Conservation (phyloP, 2,113 vertebrate species). For the Hydrochoerus hydrochaeris region DNA sequence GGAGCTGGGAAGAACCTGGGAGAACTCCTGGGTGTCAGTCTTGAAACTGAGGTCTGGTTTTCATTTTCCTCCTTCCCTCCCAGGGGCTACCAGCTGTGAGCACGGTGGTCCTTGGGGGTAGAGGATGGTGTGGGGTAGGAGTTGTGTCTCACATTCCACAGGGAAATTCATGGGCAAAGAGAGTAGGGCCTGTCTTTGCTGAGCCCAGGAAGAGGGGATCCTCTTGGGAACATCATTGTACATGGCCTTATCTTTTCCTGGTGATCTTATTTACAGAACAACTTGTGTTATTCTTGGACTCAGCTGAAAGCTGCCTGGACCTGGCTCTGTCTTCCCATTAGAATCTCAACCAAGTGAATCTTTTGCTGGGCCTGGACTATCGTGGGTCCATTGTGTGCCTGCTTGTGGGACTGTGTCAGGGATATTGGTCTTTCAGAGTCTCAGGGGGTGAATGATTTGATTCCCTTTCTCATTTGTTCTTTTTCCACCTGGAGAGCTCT, state of each 20-base stretch:
- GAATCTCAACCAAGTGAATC: neutral
- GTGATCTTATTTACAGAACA: neutral
- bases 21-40: neutral
- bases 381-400: neutral
- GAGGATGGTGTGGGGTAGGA: no score
- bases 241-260: neutral
- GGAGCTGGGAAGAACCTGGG: neutral
- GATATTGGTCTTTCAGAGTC: neutral
- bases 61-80: neutral
- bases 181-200: neutral
- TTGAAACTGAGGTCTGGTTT: neutral
- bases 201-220: neutral
- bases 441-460: neutral
- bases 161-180: neutral
- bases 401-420: neutral
- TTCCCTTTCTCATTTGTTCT: neutral
- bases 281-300: neutral
- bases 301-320: neutral
- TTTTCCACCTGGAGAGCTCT: neutral
- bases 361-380: neutral
- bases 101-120: neutral
- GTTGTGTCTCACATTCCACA: neutral
- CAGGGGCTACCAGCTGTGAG: neutral
- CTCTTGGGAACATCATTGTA: neutral
- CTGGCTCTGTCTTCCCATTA: neutral